These are phyloP conservation scores for Apotomis capreana DNA, from an alignment of 2,888 invertebrate species.

Conservation along the genomic window DNA sequence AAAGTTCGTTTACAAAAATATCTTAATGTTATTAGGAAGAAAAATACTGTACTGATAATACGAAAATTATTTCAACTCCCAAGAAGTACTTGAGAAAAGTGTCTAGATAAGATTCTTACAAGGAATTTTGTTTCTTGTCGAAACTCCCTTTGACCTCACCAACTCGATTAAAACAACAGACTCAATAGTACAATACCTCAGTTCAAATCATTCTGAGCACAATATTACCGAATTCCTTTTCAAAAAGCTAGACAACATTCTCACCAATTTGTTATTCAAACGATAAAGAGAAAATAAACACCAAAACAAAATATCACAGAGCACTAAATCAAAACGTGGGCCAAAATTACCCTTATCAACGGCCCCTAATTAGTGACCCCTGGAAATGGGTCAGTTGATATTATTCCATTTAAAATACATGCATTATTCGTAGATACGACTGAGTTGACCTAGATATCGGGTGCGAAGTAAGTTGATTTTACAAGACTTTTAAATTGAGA, in stretches of 20 bases:
- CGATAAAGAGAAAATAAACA: slow-evolving; percentile 12
- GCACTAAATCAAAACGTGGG: slow-evolving; percentile 34
- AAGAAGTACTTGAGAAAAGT: no score
- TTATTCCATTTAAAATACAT: slow-evolving; percentile 64
- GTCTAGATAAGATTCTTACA: no score
- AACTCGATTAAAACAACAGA: no score
- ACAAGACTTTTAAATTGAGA: neutral
- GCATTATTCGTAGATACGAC: neutral
- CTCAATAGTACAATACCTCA: no score
- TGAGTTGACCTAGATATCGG: neutral
- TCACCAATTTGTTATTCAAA: neutral
- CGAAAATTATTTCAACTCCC: no score
- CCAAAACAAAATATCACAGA: slow-evolving; percentile 19
- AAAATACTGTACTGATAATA: no score
- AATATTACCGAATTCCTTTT: no score
- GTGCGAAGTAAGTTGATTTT: neutral
- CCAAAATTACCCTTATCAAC: slow-evolving; percentile 48
- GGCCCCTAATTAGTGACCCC: slow-evolving; percentile 53
- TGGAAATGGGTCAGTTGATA: slow-evolving; percentile 64
- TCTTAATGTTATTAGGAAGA: no score
- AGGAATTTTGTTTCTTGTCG: no score
- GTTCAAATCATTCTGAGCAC: no score
- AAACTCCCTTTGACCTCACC: no score
- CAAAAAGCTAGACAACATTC: neutral
- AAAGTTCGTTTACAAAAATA: no score